phyloP scores from a whole-genome alignment of 2,113 vertebrate genomes.

The Ardeotis arabs region DNA sequence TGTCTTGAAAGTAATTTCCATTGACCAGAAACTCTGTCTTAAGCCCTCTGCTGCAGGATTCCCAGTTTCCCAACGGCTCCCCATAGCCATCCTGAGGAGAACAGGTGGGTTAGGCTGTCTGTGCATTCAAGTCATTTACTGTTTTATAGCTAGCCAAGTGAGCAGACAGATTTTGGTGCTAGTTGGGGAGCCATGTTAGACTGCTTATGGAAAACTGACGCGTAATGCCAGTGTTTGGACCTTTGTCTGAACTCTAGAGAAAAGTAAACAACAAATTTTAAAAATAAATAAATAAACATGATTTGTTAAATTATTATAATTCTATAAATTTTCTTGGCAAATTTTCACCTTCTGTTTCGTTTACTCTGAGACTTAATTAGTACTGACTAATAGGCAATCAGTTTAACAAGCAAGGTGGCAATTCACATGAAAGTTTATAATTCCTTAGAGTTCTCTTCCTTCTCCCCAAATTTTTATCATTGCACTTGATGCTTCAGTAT shows the following conservation, averaged over 20 bases:
- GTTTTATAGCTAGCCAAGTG: background rate
- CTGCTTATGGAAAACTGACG: background rate
- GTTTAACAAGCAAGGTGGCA: background rate
- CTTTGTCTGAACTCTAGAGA: background rate
- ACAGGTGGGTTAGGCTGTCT: background rate
- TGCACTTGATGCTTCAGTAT: background rate
- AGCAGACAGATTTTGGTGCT: background rate
- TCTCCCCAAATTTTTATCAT: background rate
- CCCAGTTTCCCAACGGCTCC: background rate
- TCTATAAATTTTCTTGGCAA: background rate
- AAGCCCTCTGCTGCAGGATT: background rate
- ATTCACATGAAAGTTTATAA: background rate
- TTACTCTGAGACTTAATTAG: background rate
- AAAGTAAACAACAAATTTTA: background rate
- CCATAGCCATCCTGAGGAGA: rapidly evolving
- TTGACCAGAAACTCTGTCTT: background rate
- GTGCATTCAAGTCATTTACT: background rate
- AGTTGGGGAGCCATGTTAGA: background rate
- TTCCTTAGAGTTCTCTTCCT: background rate
- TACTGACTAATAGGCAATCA: background rate
- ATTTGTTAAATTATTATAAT: background rate
- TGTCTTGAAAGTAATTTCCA: background rate
- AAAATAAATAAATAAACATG: background rate
- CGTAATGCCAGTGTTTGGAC: background rate
- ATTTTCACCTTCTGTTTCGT: background rate